A percentile compares a stretch with the other conserved stretches of the same genome.
Conservation (phyloP, 2,888 invertebrate genomes). For the Pristionchus japonicus region DNA sequence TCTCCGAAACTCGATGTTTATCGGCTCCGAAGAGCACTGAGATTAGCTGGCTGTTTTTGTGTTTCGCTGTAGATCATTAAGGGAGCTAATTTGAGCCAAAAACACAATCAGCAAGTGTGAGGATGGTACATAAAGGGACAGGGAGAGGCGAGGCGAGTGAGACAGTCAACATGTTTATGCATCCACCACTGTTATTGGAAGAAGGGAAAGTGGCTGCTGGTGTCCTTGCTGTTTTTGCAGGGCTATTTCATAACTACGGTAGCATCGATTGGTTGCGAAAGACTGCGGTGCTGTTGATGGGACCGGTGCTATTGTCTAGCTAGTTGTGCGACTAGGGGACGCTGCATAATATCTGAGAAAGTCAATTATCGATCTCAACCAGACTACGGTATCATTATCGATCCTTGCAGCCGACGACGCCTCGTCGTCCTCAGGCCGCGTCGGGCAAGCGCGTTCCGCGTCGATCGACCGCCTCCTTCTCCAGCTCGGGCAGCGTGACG, state of each 20-base stretch:
- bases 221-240: not conserved
- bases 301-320: not conserved
- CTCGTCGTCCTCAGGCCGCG: not conserved
- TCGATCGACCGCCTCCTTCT: not conserved
- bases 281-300: not conserved
- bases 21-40: not conserved
- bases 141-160: not conserved
- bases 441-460: slow-evolving; percentile 24
- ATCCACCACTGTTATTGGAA: slow-evolving; percentile 9
- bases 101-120: not conserved
- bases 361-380: not conserved
- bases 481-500: no score
- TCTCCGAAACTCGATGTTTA: not conserved
- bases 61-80: not conserved
- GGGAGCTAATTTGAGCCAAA: not conserved
- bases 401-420: slow-evolving; percentile 30
- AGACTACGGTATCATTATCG: not conserved
- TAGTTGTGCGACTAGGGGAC: not conserved
- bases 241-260: not conserved
- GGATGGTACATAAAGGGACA: slow-evolving; percentile 13
- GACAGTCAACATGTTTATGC: slow-evolving; percentile 24
- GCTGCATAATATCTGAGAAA: no score
- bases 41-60: not conserved
- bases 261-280: not conserved
- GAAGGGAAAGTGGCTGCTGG: not conserved